Evolutionary conservation across 2,113 vertebrate species (phyloP).

Genomic region (Odobenus rosmarus): DNA sequence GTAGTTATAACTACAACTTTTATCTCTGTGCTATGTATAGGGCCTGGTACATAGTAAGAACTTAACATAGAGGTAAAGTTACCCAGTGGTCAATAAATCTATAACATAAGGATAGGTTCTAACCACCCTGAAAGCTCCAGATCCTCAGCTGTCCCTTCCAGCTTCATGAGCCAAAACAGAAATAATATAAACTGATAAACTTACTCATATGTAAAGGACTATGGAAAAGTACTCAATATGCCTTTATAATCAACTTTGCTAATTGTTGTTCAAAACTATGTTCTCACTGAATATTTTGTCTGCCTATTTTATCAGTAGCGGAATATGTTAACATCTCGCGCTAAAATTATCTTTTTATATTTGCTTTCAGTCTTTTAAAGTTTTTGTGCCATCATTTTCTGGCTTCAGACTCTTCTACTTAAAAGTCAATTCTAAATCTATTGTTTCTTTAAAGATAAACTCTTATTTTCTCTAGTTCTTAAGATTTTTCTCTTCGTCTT

Average conservation of each 20-base stretch:
- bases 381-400: not conserved
- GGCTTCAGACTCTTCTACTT: slow-evolving; percentile 1
- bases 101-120: not conserved
- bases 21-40: not conserved
- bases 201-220: not conserved
- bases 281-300: not conserved
- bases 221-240: not conserved
- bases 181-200: slow-evolving; percentile 6
- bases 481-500: slow-evolving; percentile 4
- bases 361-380: not conserved
- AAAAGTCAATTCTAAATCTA: not conserved
- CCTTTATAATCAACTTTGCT: not conserved
- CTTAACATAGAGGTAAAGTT: not conserved
- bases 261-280: slow-evolving; percentile 1
- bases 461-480: not conserved
- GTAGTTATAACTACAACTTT: slow-evolving; percentile 32
- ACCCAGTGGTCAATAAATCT: not conserved
- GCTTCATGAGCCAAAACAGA: slow-evolving; percentile 15
- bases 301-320: slow-evolving; percentile 19
- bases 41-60: not conserved
- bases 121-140: not conserved
- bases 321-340: not conserved
- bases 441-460: not conserved
- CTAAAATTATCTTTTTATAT: not conserved
- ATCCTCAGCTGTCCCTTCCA: not conserved